These are phyloP conservation scores for Tipula helvola DNA, from an alignment of 2,888 invertebrate species.

Conservation along the genomic window DNA sequence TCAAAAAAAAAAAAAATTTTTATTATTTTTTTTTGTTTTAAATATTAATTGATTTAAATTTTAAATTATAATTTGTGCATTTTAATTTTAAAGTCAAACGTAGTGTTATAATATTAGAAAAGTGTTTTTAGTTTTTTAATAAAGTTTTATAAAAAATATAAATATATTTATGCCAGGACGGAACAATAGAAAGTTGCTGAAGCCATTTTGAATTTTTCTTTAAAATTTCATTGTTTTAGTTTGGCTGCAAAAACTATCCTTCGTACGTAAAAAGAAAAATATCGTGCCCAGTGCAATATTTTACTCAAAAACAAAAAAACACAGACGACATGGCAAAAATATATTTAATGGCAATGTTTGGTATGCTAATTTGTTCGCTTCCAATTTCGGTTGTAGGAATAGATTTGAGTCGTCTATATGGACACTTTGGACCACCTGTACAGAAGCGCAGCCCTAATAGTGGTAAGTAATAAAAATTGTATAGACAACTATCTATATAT, in stretches of 20 bases:
- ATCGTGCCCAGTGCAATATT: not conserved
- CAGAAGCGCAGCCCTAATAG: slow-evolving; percentile 27
- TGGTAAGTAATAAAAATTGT: too few relatives aligned
- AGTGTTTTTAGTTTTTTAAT: not conserved
- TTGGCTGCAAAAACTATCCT: not conserved
- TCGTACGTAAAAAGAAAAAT: not conserved
- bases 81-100: not conserved
- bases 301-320: too few relatives aligned
- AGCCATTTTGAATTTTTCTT: not conserved
- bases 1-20: not conserved
- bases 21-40: not conserved
- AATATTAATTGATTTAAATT: not conserved
- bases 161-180: not conserved
- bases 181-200: not conserved
- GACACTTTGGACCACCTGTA: slow-evolving; percentile 42
- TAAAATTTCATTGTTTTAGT: not conserved
- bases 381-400: slow-evolving; percentile 56
- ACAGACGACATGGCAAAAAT: not conserved
- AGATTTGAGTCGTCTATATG: slow-evolving; percentile 70
- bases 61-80: not conserved
- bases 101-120: not conserved
- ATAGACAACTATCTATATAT: too few relatives aligned
- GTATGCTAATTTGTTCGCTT: slow-evolving; percentile 50
- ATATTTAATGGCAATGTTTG: slow-evolving; percentile 33
- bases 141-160: not conserved